These are phyloP conservation scores for Cyclura pinguis DNA, from an alignment of 2,797 vertebrate species.

Conservation along the genomic window DNA sequence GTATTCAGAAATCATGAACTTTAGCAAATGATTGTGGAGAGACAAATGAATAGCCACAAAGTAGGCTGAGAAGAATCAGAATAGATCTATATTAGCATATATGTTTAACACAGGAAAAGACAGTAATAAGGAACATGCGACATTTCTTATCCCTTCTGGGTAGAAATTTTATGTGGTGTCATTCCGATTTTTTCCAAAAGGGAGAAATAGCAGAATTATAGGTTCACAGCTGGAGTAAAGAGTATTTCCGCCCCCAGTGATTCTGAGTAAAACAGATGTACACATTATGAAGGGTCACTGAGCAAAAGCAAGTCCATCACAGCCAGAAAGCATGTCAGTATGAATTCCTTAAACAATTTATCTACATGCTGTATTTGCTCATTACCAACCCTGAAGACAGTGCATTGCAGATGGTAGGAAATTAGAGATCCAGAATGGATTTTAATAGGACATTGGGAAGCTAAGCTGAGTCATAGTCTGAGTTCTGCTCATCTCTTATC, in stretches of 20 bases:
- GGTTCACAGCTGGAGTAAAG: constrained; percentile 19
- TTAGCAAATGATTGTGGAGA: not conserved
- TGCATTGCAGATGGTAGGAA: not conserved
- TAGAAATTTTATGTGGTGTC: not conserved
- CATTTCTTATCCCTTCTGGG: not conserved
- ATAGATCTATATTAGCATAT: not conserved
- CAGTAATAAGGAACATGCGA: not conserved
- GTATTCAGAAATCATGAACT: not conserved
- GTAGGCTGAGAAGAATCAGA: not conserved
- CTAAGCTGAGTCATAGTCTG: not conserved
- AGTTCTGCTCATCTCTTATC: not conserved
- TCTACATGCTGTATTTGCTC: constrained; percentile 5
- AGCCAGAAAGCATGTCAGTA: constrained; percentile 5
- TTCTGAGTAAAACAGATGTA: constrained; percentile 32
- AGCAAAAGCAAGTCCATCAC: not conserved
- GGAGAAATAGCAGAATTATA: not conserved
- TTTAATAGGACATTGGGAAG: not conserved
- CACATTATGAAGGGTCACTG: constrained; percentile 20
- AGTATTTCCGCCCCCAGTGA: not conserved
- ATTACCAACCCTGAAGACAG: not conserved
- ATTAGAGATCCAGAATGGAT: constrained; percentile 5
- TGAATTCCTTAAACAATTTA: constrained; percentile 19
- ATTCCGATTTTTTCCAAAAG: not conserved
- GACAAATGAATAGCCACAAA: not conserved
- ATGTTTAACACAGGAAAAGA: not conserved